Percentiles rank a stretch among this genome's conserved stretches.
These are phyloP conservation scores for Panurus biarmicus DNA, from an alignment of 2,113 vertebrate genomes.

Conservation along the genomic window DNA sequence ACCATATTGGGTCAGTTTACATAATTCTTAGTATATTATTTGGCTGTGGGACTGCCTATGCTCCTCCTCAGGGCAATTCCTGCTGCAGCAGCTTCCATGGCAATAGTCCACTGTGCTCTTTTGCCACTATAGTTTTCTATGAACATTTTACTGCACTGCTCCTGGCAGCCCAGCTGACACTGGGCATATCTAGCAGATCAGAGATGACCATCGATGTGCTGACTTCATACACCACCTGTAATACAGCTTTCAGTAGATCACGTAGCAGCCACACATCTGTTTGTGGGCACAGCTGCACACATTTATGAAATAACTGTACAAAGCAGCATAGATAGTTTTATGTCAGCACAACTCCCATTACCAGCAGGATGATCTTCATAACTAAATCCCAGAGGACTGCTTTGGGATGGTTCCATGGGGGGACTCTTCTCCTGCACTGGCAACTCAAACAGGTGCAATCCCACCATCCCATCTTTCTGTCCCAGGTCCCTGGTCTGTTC, in stretches of 20 bases:
- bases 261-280: neutral
- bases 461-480: neutral
- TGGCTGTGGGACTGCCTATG: neutral
- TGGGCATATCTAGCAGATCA: neutral
- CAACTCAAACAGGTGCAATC: neutral
- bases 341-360: neutral
- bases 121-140: neutral
- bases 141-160: neutral
- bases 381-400: neutral
- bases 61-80: neutral
- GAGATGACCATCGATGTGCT: neutral
- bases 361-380: neutral
- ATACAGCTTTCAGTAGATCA: neutral
- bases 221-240: neutral
- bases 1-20: accelerated
- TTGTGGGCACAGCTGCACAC: neutral
- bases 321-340: neutral
- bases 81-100: neutral
- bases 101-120: neutral
- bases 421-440: neutral
- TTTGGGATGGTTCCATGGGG: neutral
- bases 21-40: neutral
- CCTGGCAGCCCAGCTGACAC: neutral
- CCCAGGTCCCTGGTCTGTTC: neutral
- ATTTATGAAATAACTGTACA: neutral